Percentiles rank a stretch among this genome's conserved stretches.
phyloP scores from a whole-genome alignment of 2,113 vertebrate genomes.

The cat (Felis catus) region F.catus_Fca126_mat1.0 CM031415.1:53674001-53674500 shows the following conservation, averaged over 20 bases:
- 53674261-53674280: background rate
- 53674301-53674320: background rate
- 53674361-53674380: background rate
- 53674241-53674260: background rate
- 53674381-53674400: background rate
- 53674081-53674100: background rate
- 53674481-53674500: background rate
- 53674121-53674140: background rate
- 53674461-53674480: background rate
- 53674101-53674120: background rate
- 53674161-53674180: background rate
- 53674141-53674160: background rate
- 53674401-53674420: background rate
- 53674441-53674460: background rate
- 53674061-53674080: background rate
- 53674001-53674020: background rate
- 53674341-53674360: background rate
- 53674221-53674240: background rate
- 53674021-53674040: background rate
- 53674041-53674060: background rate
- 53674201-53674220: background rate
- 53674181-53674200: background rate
- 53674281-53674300: background rate
- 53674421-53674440: background rate
- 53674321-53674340: background rate